Evolutionary conservation across 1,140 invertebrate genomes (phyloP), one percentile per base, ranked within the genome.

Genomic region (Metaphire vulgaris): DNA sequence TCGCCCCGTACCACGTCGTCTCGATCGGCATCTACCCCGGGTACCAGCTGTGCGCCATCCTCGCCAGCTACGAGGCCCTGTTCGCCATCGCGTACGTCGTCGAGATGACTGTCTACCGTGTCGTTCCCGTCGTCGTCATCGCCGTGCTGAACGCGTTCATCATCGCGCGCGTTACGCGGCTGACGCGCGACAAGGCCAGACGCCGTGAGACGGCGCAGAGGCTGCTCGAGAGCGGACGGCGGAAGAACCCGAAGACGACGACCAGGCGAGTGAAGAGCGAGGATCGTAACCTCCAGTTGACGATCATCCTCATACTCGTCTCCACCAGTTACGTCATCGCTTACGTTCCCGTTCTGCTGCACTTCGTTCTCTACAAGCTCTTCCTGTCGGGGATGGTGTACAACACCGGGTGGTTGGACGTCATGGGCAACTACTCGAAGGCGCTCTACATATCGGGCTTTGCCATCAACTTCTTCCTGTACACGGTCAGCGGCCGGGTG

Each of bases 401-500:
- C 31, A 28, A 74, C 26, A 74, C 34, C 14, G 31, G 28, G 14
- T 26, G 26, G 6, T 2, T 28, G 33, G 64, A 21, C n/a, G 33
- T 74, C 33, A 33, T 33, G 12, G 21, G 31, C 2, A 33, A 74
- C 72, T 74, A 74, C 72, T 30, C 72, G 26, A 28, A 65, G 33
- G 33, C 33, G 15, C 16, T 74, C n/a, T 74, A 56, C 72, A 41
- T 74, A 21, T 56, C 56, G 12, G 72, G 28, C 1, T 74, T 74
- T 69, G 72, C 72, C 32, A 74, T 26, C 41, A 74, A 74, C 41
- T 74, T 74, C 31, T 74, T 74, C 33, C 72, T 74, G 28, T 74
- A 56, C 72, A 74, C 72, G n/a, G 28, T 74, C n/a, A 74, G 72
- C 26, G 72, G 72, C 30, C 32, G 72, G 21, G 41, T 74, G 41